Percentiles rank a stretch among this genome's conserved stretches.
Conservation (phyloP, 2,113 vertebrate species). For the Sus scrofa region T2T-Sscrofa CM000812.6:44580501-44581000, state of each 20-base stretch:
- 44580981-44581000: background rate
- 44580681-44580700: constrained; percentile 82
- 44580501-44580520: background rate
- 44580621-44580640: background rate
- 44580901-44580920: constrained; percentile 73
- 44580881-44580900: constrained; percentile 50
- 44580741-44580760: constrained; percentile 85
- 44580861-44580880: constrained; percentile 60
- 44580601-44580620: background rate
- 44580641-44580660: background rate
- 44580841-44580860: constrained; percentile 67
- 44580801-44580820: constrained; percentile 76
- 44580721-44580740: constrained; percentile 75
- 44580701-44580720: constrained; percentile 58
- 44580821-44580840: constrained; percentile 67
- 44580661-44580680: background rate
- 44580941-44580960: constrained; percentile 68
- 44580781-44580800: constrained; percentile 77
- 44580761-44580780: constrained; percentile 83
- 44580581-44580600: background rate
- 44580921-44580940: constrained; percentile 49
- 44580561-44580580: background rate
- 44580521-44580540: background rate
- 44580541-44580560: background rate
- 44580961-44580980: background rate